Base-by-base conservation (phyloP, 2,888 invertebrate species). In the Ennomos erosarius region DNA sequence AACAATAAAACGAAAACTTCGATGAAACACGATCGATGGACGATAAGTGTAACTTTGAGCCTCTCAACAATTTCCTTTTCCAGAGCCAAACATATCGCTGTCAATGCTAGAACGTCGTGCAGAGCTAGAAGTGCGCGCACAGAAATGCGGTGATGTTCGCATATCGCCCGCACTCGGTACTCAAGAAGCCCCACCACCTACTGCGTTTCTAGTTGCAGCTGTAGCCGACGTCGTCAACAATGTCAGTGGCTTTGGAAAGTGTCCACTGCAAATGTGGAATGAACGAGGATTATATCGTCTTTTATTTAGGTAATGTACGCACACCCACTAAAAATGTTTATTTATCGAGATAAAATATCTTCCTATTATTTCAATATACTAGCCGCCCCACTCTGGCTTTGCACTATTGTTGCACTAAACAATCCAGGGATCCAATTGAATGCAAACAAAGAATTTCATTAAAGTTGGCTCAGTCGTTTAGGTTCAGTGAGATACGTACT, bases 61-160 rank as follows among this genome's bases (percentile, higher is more conserved):
- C 26, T 4, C 6, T 5, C 26, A 6, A 26, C 26, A 26, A 13
- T 42, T 48, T 45, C 10, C 11, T 11, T 56, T 76, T 83, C 70
- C 66, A 92, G 91, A 89, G 57, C 83, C 86, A 10, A 91, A 91
- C 62, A 76, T 91, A 42, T 85, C 90, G 0, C 34, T 87, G 34
- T 79, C 84, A 1, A 44, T 90, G 12, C 70, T 91, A 39, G 91
- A 92, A 60, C 84, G 87, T 33, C 78, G 82, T 6, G 72, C 81
- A 0, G 88, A 89, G 59, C 59, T 89, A 12, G 90, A 91, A 67
- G 91, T 92, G 10, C 86, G 87, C 13, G 82, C 87, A 3, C 80
- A 82, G 58, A 92, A 91, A 65, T 71, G 77, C 50, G 79, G 73
- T 1, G 85, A 82, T 8, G 73, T 87, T 9, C 72, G 59, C 4